phyloP scores from a whole-genome alignment of 2,888 invertebrate genomes.

The Antitype chi region DNA sequence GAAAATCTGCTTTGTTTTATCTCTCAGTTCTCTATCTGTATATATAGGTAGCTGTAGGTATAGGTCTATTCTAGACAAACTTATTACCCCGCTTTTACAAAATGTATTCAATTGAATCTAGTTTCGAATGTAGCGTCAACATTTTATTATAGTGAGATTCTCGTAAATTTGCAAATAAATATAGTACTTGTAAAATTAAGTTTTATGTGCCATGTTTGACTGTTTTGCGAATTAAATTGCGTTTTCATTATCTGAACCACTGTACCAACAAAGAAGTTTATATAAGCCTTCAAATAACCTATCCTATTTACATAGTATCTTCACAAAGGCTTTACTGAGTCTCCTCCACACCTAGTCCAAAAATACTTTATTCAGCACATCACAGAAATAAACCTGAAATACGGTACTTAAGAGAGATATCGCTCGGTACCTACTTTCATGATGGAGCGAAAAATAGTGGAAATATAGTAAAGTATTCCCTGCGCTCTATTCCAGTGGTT shows the following conservation, averaged over 20 bases:
- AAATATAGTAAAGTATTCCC: constrained; percentile 60
- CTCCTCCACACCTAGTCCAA: constrained; percentile 1
- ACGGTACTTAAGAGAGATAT: constrained; percentile 56
- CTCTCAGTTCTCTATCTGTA: not conserved
- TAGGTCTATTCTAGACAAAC: not conserved
- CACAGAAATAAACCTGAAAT: constrained; percentile 52
- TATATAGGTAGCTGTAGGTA: too few species aligned
- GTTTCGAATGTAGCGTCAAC: not conserved
- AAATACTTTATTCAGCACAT: constrained; percentile 48
- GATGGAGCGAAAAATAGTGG: constrained; percentile 58
- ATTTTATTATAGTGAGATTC: not conserved
- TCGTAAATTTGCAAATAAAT: not conserved
- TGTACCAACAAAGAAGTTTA: not conserved
- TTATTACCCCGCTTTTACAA: not conserved
- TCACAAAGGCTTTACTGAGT: constrained; percentile 28
- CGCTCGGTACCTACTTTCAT: constrained; percentile 38
- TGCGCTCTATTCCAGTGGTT: constrained; percentile 50
- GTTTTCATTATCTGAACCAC: not conserved
- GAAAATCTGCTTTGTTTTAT: not conserved
- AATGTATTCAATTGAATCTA: not conserved
- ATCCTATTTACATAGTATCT: constrained; percentile 25
- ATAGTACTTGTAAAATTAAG: not conserved
- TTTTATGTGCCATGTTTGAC: not conserved
- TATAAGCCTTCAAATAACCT: not conserved
- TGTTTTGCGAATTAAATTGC: not conserved